phyloP scores from a whole-genome alignment of 2,113 vertebrate species.

The Clarias magur region DNA sequence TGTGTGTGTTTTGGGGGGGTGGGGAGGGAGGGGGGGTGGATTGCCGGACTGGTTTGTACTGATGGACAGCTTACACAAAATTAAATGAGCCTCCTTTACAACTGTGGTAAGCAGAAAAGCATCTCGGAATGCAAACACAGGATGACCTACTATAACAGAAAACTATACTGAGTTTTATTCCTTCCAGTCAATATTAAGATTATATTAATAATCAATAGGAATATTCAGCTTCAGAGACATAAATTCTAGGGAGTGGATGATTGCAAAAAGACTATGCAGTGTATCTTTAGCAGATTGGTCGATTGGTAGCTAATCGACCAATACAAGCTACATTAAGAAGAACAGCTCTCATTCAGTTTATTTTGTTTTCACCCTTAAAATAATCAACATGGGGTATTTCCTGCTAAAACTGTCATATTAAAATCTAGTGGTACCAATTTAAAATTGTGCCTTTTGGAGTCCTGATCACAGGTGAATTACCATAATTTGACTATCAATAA shows the following conservation, averaged over 20 bases:
- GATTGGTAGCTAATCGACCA: neutral
- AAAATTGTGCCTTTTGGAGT: neutral
- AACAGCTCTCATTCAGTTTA: slow-evolving; percentile 46
- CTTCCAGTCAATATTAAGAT: neutral
- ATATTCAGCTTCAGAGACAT: neutral
- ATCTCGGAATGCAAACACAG: neutral
- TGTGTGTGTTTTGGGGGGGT: too few species aligned
- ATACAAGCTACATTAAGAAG: slow-evolving; percentile 37
- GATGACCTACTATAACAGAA: neutral
- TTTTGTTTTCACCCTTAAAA: slow-evolving; percentile 45
- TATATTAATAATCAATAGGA: too few species aligned
- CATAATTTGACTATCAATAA: neutral
- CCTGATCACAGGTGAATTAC: neutral
- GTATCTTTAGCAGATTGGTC: neutral
- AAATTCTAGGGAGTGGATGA: neutral
- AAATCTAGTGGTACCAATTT: neutral
- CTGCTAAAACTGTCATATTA: neutral
- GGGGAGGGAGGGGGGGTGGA: too few species aligned
- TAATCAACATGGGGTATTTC: neutral
- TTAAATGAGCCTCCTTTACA: neutral
- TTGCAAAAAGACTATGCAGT: neutral
- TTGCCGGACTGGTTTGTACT: neutral
- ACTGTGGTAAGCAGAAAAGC: neutral
- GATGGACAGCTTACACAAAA: neutral
- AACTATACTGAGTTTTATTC: neutral